These are phyloP conservation scores for Pangasius krempfi DNA, from an alignment of 2,797 vertebrate genomes.

Conservation along the genomic window DNA sequence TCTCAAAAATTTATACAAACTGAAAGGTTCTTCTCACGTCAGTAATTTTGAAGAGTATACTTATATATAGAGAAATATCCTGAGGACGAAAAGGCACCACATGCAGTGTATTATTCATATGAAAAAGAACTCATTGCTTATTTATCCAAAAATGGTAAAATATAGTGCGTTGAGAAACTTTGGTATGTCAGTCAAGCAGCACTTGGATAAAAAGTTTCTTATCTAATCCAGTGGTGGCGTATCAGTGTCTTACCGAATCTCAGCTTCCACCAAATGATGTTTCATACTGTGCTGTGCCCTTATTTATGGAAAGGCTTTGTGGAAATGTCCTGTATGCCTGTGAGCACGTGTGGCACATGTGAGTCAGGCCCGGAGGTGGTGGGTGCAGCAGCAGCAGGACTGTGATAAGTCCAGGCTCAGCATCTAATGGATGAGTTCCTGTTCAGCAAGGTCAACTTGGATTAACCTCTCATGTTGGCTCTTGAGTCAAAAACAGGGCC, in stretches of 20 bases:
- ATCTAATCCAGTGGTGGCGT: not conserved
- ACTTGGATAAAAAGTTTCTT: not conserved
- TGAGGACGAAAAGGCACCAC: no score
- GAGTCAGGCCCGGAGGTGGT: conserved; percentile 41
- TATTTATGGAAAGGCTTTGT: conserved; percentile 27
- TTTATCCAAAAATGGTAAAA: not conserved
- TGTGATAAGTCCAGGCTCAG: conserved; percentile 28
- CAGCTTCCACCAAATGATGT: not conserved
- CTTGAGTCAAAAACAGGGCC: conserved; percentile 24
- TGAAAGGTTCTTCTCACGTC: not conserved
- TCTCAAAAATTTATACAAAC: not conserved
- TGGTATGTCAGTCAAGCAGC: not conserved
- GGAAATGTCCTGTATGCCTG: conserved; percentile 19
- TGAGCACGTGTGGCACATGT: conserved; percentile 36
- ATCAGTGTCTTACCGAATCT: conserved; percentile 10
- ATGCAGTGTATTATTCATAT: not conserved
- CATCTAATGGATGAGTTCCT: conserved; percentile 39
- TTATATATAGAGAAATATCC: not conserved
- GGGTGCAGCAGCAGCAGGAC: conserved; percentile 32
- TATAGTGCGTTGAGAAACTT: not conserved
- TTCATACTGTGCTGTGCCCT: not conserved
- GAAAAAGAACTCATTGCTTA: not conserved
- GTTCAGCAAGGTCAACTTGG: conserved; percentile 24
- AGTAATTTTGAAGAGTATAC: not conserved
- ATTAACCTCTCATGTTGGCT: conserved; percentile 30